Base-by-base conservation (phyloP, 1,140 invertebrate species). In the Anoplolepis gracilipes region DNA sequence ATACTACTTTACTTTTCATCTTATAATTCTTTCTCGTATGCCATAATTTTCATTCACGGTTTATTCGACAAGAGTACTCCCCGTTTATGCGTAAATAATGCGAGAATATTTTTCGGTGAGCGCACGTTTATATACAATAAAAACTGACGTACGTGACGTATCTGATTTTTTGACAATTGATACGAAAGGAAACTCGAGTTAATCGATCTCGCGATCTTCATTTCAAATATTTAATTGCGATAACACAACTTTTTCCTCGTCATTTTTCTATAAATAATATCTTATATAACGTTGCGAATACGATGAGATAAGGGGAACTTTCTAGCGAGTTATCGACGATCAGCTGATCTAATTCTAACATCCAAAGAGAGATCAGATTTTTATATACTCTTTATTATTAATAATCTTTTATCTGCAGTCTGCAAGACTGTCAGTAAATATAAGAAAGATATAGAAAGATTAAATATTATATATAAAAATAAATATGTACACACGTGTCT, bases 311-410 rank as follows among this genome's bases (percentile, higher is more conserved):
- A 7, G 10, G 8, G 4, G 11, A 76, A 39, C 4, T 64, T 30
- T 28, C n/a, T 25, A 57, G 0, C 16, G 46, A 64, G 19, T 39
- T 30, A 13, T 61, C n/a, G 53, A 75, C 19, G 10, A 36, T 7
- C 33, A 36, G 49, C 22, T 69, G 76, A 79, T 78, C 2, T 78
- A 67, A 78, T 42, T n/a, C 42, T 39, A 30, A 42, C 76, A 79
- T 67, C 3, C 3, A 19, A 49, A 10, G 10, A 28, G 3, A 39
- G 13, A 16, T 4, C 2, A 67, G 13, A 67, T n/a, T 22, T 77
- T 62, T 30, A 2, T 46, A 39, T 61, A 16, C 10, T 61, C 16
- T 25, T 5, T 22, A 11, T 19, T 25, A 28, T 11, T 22, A 59
- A 57, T n/a, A 53, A 33, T 36, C 22, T 46, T 61, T 76, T 62